Evolutionary conservation across 2,888 invertebrate species (phyloP).

Genomic region (Tridacna gigas): DNA sequence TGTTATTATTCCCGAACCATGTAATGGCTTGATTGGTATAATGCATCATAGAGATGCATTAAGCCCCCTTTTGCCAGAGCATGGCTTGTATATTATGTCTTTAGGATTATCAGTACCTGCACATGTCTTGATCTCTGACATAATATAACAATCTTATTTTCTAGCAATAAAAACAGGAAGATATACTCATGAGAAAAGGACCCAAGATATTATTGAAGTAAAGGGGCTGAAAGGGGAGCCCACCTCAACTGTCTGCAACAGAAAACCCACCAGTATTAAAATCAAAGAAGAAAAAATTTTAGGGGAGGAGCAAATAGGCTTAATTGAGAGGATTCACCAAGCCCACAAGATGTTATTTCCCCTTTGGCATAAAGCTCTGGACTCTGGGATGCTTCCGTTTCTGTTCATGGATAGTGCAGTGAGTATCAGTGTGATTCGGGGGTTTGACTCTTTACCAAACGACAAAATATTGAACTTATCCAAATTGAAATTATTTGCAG

Average conservation of each 20-base stretch:
- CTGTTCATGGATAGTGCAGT: neutral
- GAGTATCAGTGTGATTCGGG: too few relatives aligned
- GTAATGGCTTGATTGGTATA: too few relatives aligned
- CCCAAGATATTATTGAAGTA: constrained; percentile 81
- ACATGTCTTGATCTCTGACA: too few relatives aligned
- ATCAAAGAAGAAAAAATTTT: constrained; percentile 1
- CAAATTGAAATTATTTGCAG: neutral
- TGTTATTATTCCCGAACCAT: too few relatives aligned
- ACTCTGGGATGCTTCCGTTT: constrained; percentile 34
- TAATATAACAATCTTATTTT: constrained; percentile 28
- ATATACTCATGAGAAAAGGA: constrained; percentile 81
- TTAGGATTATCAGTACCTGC: too few relatives aligned
- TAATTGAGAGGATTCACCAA: constrained; percentile 48
- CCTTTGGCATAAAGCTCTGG: constrained; percentile 43
- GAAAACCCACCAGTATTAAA: neutral
- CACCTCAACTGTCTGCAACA: constrained; percentile 10
- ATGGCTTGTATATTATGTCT: too few relatives aligned
- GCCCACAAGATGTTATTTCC: constrained; percentile 57
- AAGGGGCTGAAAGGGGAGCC: constrained; percentile 69
- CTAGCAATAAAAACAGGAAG: constrained; percentile 83
- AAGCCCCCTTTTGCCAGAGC: too few relatives aligned
- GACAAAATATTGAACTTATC: neutral
- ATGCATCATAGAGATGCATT: too few relatives aligned
- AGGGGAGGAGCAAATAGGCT: constrained; percentile 33
- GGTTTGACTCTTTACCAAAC: neutral